phyloP scores from a whole-genome alignment of 2,797 vertebrate genomes.

The Halcyon chelicuti region DNA sequence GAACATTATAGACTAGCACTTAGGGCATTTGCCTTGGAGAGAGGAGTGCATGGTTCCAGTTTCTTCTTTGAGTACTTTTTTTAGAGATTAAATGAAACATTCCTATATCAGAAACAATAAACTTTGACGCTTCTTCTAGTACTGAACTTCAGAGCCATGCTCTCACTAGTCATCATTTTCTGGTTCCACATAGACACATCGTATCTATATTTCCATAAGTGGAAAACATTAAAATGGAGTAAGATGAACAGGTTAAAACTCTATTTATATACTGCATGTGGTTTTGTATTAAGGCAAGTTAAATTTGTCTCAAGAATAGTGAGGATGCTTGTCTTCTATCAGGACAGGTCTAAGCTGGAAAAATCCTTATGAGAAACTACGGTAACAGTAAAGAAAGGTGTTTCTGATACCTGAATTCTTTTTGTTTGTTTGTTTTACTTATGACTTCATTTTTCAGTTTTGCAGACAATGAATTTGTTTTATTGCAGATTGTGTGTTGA shows the following conservation, averaged over 20 bases:
- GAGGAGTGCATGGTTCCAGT: neutral
- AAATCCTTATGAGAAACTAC: neutral
- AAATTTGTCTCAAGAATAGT: neutral
- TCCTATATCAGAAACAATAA: neutral
- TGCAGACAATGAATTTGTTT: neutral
- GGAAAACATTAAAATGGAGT: neutral
- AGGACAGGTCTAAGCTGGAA: neutral
- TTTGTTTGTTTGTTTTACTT: neutral
- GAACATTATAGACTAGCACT: neutral
- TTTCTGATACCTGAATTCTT: neutral
- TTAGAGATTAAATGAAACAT: neutral
- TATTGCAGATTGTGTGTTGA: neutral
- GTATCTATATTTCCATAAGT: neutral
- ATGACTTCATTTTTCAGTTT: neutral
- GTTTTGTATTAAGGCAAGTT: neutral
- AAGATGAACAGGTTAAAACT: neutral
- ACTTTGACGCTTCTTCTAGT: neutral
- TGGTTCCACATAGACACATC: neutral
- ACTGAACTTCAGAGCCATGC: neutral
- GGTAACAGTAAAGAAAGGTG: neutral
- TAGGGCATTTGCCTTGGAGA: neutral
- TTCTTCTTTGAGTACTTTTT: neutral
- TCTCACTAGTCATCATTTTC: neutral
- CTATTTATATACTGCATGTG: neutral
- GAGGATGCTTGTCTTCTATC: neutral